phyloP scores from a whole-genome alignment of 1,140 invertebrate species.

The Halotydeus destructor region DNA sequence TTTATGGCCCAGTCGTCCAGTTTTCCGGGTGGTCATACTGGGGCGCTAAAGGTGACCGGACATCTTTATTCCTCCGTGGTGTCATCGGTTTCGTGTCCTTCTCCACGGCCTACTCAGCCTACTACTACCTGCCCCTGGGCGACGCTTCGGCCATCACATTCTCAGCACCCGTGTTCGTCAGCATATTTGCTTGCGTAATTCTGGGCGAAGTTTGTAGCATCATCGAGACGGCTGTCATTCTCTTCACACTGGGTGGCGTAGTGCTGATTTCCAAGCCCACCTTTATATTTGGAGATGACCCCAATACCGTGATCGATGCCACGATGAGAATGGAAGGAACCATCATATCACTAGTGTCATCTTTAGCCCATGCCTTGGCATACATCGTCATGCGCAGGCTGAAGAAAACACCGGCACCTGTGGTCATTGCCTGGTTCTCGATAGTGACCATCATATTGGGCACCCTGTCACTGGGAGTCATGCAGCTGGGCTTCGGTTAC shows the following conservation, averaged over 20 bases:
- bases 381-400: slow-evolving; percentile 49
- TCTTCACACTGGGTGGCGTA: slow-evolving; percentile 28
- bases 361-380: slow-evolving; percentile 35
- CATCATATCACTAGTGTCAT: background rate
- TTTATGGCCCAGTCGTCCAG: too few species aligned
- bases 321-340: background rate
- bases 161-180: slow-evolving; percentile 32
- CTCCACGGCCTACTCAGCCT: too few species aligned
- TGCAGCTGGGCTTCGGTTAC: too few species aligned
- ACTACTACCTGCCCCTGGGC: slow-evolving; percentile 28
- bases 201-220: slow-evolving; percentile 32
- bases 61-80: too few species aligned
- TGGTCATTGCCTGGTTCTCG: slow-evolving; percentile 45
- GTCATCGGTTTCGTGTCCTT: too few species aligned
- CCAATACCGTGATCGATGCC: background rate
- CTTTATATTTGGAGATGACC: slow-evolving; percentile 17
- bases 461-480: too few species aligned
- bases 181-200: slow-evolving; percentile 31
- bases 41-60: too few species aligned
- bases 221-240: slow-evolving; percentile 28
- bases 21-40: too few species aligned
- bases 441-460: too few species aligned
- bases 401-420: slow-evolving; percentile 63
- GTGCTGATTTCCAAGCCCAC: slow-evolving; percentile 29
- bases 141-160: slow-evolving; percentile 36